Percentiles rank a stretch among this genome's conserved stretches.
Conservation (phyloP, 1,140 invertebrate genomes). For the Brachionus manjavacas region DNA sequence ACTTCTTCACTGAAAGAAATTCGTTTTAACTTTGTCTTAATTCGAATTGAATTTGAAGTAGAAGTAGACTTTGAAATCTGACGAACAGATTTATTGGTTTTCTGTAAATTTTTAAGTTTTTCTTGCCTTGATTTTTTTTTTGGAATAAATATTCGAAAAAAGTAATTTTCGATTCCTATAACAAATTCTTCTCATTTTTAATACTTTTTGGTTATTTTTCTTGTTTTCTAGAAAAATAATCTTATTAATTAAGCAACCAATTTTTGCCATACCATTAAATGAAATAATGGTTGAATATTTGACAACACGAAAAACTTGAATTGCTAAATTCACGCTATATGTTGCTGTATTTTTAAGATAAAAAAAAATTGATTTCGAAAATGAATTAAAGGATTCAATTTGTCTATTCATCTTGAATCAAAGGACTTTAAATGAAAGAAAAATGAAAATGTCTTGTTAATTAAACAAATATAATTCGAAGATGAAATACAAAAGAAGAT, state of each 20-base stretch:
- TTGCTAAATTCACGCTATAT: background rate
- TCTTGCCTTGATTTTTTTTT: background rate
- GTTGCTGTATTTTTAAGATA: background rate
- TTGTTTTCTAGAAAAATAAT: background rate
- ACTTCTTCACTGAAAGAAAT: background rate
- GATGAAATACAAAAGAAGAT: background rate
- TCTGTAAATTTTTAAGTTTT: background rate
- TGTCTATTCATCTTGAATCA: background rate
- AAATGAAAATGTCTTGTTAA: background rate
- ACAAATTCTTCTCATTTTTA: background rate
- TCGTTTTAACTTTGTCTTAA: background rate
- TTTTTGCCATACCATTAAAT: background rate
- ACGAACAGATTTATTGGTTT: background rate
- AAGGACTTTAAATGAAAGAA: background rate
- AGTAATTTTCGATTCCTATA: too few species aligned
- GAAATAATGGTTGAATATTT: background rate
- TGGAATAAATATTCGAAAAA: background rate
- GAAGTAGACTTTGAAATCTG: background rate
- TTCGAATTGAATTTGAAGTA: background rate
- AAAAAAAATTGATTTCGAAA: background rate
- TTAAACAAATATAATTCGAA: background rate
- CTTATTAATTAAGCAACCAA: background rate
- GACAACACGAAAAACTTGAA: background rate
- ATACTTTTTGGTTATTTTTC: background rate
- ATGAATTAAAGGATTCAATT: background rate